These are phyloP conservation scores for Leptinotarsa haldemani DNA, from an alignment of 2,888 invertebrate species.

Conservation along the genomic window DNA sequence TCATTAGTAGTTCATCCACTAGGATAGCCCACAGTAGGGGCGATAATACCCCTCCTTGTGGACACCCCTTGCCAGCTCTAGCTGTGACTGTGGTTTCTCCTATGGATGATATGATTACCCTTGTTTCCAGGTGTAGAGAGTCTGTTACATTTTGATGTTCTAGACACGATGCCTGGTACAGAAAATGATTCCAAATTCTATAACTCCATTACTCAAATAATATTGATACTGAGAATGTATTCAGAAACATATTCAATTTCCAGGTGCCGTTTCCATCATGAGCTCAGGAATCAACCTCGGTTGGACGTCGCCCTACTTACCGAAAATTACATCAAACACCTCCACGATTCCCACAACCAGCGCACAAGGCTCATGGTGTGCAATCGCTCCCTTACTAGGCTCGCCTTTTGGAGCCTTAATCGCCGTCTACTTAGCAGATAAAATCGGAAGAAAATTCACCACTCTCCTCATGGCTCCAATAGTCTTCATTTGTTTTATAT, in stretches of 20 bases:
- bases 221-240: background rate
- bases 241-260: constrained; percentile 33
- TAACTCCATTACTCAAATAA: too few species aligned
- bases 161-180: too few species aligned
- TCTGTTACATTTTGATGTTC: too few species aligned
- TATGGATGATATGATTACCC: too few species aligned
- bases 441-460: constrained; percentile 72
- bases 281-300: constrained; percentile 64
- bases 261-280: constrained; percentile 58
- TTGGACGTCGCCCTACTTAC: constrained; percentile 72
- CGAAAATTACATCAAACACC: constrained; percentile 65
- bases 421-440: constrained; percentile 73
- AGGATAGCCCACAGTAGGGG: too few species aligned
- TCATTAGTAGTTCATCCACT: too few species aligned
- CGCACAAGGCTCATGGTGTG: constrained; percentile 73
- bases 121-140: too few species aligned
- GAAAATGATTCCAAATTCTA: too few species aligned
- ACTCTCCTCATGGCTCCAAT: constrained; percentile 57
- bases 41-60: too few species aligned
- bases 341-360: constrained; percentile 68
- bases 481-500: constrained; percentile 72
- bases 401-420: constrained; percentile 73
- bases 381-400: constrained; percentile 74
- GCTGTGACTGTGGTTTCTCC: too few species aligned
- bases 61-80: too few species aligned